Evolutionary conservation across 2,113 vertebrate genomes (phyloP).

Genomic region (Thalassarche chlororhynchos): DNA sequence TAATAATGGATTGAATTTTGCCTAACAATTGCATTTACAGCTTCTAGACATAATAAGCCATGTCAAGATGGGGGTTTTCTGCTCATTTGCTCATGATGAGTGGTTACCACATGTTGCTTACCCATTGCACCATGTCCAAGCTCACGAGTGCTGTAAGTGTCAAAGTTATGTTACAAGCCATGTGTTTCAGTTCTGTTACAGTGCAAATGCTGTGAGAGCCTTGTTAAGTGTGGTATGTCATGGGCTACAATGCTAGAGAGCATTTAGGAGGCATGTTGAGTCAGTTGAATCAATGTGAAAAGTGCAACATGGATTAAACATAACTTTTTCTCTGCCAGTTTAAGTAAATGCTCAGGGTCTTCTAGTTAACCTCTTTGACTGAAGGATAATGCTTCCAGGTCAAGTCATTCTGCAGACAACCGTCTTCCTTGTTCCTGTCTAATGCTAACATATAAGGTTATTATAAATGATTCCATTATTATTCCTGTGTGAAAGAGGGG

Average conservation of each 20-base stretch:
- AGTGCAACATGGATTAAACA: slow-evolving; percentile 69
- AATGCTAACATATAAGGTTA: not conserved
- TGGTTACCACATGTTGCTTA: slow-evolving; percentile 72
- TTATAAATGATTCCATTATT: slow-evolving; percentile 66
- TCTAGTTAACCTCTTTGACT: slow-evolving; percentile 53
- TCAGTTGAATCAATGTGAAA: slow-evolving; percentile 63
- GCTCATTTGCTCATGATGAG: slow-evolving; percentile 66
- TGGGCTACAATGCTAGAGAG: slow-evolving; percentile 71
- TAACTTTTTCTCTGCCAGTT: slow-evolving; percentile 55
- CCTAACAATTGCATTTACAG: slow-evolving; percentile 38
- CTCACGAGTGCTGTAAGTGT: slow-evolving; percentile 73
- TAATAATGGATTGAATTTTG: not conserved
- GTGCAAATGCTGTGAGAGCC: slow-evolving; percentile 82
- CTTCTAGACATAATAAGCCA: slow-evolving; percentile 39
- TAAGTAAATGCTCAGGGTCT: slow-evolving; percentile 19
- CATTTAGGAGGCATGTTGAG: slow-evolving; percentile 66
- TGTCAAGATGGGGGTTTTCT: slow-evolving; percentile 62
- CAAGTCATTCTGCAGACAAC: slow-evolving; percentile 52
- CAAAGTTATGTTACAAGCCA: slow-evolving; percentile 73
- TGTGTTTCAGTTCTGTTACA: slow-evolving; percentile 91
- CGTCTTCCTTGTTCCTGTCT: slow-evolving; percentile 17
- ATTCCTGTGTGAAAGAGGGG: slow-evolving; percentile 41
- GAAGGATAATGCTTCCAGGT: slow-evolving; percentile 56
- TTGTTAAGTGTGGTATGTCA: slow-evolving; percentile 85
- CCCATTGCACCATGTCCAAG: slow-evolving; percentile 78